Evolutionary conservation across 30 jellyfish, hydroid and myxozoan species (phyloP).

Genomic region (Cassiopea andromeda): DNA sequence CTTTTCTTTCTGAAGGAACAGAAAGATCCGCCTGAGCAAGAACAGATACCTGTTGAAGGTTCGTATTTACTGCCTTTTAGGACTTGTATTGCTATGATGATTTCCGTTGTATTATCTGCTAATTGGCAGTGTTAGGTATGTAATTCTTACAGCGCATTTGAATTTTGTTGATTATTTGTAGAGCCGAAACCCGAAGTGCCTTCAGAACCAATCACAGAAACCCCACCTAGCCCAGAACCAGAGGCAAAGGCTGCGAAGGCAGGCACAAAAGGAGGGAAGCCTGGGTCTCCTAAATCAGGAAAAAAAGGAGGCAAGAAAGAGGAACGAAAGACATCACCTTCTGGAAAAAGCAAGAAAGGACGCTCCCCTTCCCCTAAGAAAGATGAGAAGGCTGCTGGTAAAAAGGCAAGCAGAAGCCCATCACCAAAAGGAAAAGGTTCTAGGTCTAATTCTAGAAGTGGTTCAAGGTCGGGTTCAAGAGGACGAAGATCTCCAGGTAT

Average conservation of each 20-base stretch:
- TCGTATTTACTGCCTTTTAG: too few species aligned
- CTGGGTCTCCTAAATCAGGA: conserved; percentile 59
- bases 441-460: conserved; percentile 55
- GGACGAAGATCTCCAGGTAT: conserved; percentile 74
- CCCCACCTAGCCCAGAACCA: conserved; percentile 55
- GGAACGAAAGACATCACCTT: conserved; percentile 60
- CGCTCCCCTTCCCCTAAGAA: conserved; percentile 55
- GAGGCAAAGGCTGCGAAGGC: conserved; percentile 57
- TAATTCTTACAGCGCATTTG: too few species aligned
- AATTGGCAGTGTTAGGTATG: too few species aligned
- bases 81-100: too few species aligned
- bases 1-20: conserved; percentile 7
- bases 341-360: conserved; percentile 55
- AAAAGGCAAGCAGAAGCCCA: conserved; percentile 66
- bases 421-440: conserved; percentile 75
- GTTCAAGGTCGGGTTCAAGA: conserved; percentile 78
- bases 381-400: conserved; percentile 55
- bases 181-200: conserved; percentile 66
- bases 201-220: conserved; percentile 68
- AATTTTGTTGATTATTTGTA: not conserved
- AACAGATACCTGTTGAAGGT: conserved; percentile 41
- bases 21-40: conserved; percentile 24
- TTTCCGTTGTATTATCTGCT: too few species aligned
- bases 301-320: conserved; percentile 80
- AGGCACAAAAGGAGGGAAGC: conserved; percentile 30